A percentile compares a stretch with the other conserved stretches of the same genome.
phyloP scores from a whole-genome alignment of 2,113 vertebrate species.

The Glaucomys volans region DNA sequence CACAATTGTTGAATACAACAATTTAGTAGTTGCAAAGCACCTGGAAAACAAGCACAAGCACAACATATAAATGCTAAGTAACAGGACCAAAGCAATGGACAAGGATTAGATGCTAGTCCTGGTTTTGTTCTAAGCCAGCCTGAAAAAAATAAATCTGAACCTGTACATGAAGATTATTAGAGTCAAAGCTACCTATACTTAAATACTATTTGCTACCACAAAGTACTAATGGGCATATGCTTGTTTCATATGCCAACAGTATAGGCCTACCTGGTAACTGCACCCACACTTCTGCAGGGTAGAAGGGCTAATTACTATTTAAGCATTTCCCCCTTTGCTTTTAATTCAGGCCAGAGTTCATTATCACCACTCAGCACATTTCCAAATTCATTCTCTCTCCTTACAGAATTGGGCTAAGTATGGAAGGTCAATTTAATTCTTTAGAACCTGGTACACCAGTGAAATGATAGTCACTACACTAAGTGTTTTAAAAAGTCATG shows the following conservation, averaged over 20 bases:
- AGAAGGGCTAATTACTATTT: background rate
- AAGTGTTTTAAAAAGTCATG: constrained; percentile 20
- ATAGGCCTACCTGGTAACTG: background rate
- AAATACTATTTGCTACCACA: constrained; percentile 41
- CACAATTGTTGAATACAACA: constrained; percentile 13
- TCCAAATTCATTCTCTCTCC: constrained; percentile 39
- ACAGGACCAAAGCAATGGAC: constrained; percentile 18
- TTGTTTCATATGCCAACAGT: background rate
- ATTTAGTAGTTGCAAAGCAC: background rate
- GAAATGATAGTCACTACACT: background rate
- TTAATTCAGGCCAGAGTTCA: constrained; percentile 34
- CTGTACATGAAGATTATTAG: background rate
- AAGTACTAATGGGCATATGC: background rate
- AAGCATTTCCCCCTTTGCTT: constrained; percentile 27
- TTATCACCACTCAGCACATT: constrained; percentile 25
- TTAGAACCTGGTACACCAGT: background rate
- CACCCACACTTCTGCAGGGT: background rate
- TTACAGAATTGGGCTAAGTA: background rate
- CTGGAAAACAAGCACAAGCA: constrained; percentile 22
- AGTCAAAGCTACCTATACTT: constrained; percentile 35
- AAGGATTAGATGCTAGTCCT: background rate
- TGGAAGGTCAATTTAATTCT: constrained; percentile 4
- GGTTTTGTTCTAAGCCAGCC: constrained; percentile 4
- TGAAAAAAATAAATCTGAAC: constrained; percentile 49
- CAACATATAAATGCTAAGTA: background rate